Evolutionary conservation across 2,113 vertebrate genomes (phyloP).

Genomic region (Microtus richardsoni): DNA sequence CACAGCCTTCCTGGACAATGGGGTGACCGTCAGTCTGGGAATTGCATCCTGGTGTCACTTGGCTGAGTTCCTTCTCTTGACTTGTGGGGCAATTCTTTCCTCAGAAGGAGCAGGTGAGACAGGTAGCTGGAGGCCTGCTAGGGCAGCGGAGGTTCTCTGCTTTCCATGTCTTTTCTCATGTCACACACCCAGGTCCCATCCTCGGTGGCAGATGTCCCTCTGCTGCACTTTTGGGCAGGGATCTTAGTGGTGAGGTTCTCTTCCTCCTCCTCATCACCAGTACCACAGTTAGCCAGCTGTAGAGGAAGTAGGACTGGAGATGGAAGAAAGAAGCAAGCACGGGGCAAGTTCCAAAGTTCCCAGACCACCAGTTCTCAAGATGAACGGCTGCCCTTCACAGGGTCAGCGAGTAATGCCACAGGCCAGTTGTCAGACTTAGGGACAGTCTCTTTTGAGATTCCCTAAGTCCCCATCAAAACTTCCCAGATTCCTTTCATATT

Average conservation of each 20-base stretch:
- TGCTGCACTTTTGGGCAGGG: not conserved
- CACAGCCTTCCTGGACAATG: rapidly evolving
- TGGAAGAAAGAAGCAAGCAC: not conserved
- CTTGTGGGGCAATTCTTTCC: not conserved
- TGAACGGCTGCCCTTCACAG: not conserved
- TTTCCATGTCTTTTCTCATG: not conserved
- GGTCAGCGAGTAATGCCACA: not conserved
- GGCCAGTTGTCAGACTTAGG: not conserved
- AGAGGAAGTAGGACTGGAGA: not conserved
- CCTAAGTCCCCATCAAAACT: not conserved
- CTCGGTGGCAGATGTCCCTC: not conserved
- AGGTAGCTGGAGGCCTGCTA: not conserved
- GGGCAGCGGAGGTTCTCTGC: not conserved
- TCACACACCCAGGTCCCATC: not conserved
- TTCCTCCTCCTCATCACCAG: not conserved
- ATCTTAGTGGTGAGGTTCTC: not conserved
- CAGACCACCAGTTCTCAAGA: not conserved
- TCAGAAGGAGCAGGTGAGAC: not conserved
- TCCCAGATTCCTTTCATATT: not conserved
- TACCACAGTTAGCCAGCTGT: not conserved
- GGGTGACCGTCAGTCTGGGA: not conserved
- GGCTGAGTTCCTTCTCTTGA: not conserved
- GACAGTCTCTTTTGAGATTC: too few species aligned
- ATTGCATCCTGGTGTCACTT: not conserved
- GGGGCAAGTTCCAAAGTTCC: constrained; percentile 23